Evolutionary conservation across 2,888 invertebrate genomes (phyloP).

Genomic region (Drepanosiphum platanoidis): DNA sequence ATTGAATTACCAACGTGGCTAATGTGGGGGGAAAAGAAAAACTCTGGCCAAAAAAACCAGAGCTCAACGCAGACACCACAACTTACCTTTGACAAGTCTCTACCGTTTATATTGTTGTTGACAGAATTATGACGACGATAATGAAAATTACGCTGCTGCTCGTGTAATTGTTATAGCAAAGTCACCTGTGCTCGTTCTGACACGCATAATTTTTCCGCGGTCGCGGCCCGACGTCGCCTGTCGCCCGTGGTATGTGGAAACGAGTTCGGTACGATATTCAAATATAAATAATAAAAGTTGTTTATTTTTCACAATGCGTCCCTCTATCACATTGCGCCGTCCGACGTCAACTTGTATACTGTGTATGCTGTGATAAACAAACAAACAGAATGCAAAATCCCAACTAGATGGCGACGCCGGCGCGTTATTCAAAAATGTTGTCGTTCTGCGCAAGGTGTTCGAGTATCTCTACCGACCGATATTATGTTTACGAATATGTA

Average conservation of each 20-base stretch:
- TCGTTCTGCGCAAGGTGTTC: no score
- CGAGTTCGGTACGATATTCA: background rate
- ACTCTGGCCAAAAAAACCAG: background rate
- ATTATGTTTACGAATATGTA: no score
- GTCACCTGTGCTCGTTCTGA: background rate
- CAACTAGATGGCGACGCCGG: no score
- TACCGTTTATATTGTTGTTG: background rate
- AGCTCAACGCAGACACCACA: background rate
- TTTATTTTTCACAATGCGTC: background rate
- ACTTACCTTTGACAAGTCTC: background rate
- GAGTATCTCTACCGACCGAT: no score
- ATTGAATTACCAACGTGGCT: no score
- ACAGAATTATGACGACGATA: background rate
- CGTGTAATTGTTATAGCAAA: background rate
- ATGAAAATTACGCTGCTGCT: background rate
- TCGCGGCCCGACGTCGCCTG: background rate
- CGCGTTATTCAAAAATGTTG: no score
- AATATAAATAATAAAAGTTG: background rate
- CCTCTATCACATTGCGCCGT: background rate
- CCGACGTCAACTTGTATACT: background rate
- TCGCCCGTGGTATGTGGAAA: background rate
- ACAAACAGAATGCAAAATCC: no score
- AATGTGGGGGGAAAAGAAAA: background rate
- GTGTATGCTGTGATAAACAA: background rate
- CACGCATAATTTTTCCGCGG: background rate